Evolutionary conservation across 2,888 invertebrate species (phyloP), one percentile per base, ranked within the genome.

Genomic region (Oegoconia quadripuncta): DNA sequence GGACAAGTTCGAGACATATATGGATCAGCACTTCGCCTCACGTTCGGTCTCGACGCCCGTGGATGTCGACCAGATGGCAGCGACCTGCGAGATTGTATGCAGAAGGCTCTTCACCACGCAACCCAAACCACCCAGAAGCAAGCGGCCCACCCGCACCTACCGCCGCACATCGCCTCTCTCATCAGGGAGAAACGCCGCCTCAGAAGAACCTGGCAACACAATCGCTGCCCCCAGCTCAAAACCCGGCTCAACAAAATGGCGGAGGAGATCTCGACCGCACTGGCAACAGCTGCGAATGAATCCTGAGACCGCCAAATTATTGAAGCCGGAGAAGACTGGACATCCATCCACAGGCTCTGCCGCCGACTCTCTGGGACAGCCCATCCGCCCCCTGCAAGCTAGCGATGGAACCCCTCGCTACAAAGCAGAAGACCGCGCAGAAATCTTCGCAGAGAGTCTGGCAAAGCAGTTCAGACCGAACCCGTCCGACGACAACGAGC

Each of bases 351-450:
- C 15, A 26, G 14, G 0, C 34, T 44, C 0, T 34, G 28, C 35
- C 23, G 22, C 3, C 38, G 25, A 7, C 33, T 44, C 0, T 32
- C 25, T 1, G 2, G 6, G 0, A 17, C 12, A 18, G 3, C 39
- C 39, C 4, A 34, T 11, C 1, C 13, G 11, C 20, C 41, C 42
- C 0, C 34, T 48, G 1, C 1, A n/a, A 1, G 32, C 25, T 13
- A 2, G 3, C 0, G 17, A 33, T 13, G 26, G 34, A 7, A 12
- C 7, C 3, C 27, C 13, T 7, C 27, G 32, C 9, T 42, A 39
- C 42, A n/a, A 14, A 1, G 44, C 44, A 1, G 33, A 30, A 5
- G 39, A 44, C 20, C 18, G 30, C 18, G 43, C 43, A 2, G 34
- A 40, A 1, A 20, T 42, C 9, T 29, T 42, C 11, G 42, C 45